Evolutionary conservation across 2,888 invertebrate species (phyloP), one percentile per base, ranked within the genome.

Genomic region (Aricia artaxerxes): DNA sequence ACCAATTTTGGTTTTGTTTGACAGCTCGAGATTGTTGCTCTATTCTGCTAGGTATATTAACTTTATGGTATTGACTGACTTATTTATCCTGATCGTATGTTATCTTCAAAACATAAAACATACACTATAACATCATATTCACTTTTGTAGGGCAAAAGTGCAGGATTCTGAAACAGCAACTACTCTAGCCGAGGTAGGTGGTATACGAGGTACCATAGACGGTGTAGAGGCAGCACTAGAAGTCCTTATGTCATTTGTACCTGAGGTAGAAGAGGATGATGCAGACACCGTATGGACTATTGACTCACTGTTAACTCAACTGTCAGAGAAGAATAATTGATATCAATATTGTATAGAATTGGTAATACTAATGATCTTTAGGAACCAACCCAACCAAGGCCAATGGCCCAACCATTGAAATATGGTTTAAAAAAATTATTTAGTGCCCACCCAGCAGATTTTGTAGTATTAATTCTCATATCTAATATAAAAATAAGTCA

Each of bases 231-330:
- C 90, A 24, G 92, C 90, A 0, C 80, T 93, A 6, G 91, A 92
- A 72, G 87, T 92, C 1, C 84, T 94, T 0, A 89, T 89, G 80
- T 87, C 90, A 0, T 91, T 87, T 81, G 88, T 94, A 78, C 93
- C 94, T 0, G 85, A 88, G 4, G 91, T 88, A 31, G 91, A 93
- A 79, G 81, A 86, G 24, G 94, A 94, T 64, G 87, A 88, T 0
- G 88, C 91, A 4, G 95, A 95, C 81, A 88, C 88, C 0, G 89
- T 93, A 31, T 95, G 95, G 95, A 93, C 93, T 0, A 88, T 94
- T 0, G 94, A 94, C 81, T 89, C 92, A 0, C 84, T 95, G 80
- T 85, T 94, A 1, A 88, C 90, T 53, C 90, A 94, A 81, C 85
- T 95, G 1, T 87, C 89, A 13, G 92, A 93, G 76, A 91, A 91